A percentile compares a stretch with the other conserved stretches of the same genome.
These are phyloP conservation scores for Oxycera nigricornis DNA, from an alignment of 2,888 invertebrate genomes.

Conservation along the genomic window DNA sequence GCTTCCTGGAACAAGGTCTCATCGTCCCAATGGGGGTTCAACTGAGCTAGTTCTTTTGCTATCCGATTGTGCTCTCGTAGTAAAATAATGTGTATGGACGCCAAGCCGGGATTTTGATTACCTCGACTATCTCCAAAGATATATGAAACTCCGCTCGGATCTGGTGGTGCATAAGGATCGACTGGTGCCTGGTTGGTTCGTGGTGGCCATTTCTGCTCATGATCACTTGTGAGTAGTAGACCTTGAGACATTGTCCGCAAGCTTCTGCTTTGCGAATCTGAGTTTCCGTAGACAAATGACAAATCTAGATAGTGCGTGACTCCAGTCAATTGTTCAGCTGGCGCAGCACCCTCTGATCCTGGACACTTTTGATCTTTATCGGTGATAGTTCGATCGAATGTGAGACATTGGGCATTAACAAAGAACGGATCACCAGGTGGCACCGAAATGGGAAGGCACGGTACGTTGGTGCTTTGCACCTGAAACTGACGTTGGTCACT, in stretches of 20 bases:
- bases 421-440: slow-evolving; percentile 66
- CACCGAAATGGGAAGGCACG: slow-evolving; percentile 66
- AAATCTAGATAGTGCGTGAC: slow-evolving; percentile 67
- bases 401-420: slow-evolving; percentile 65
- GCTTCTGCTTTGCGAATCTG: slow-evolving; percentile 68
- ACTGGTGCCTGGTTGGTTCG: slow-evolving; percentile 71
- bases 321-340: slow-evolving; percentile 70
- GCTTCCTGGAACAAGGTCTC: slow-evolving; percentile 64
- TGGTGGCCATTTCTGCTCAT: slow-evolving; percentile 77
- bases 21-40: slow-evolving; percentile 66
- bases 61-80: slow-evolving; percentile 65
- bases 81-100: slow-evolving; percentile 63
- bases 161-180: no score
- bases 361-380: slow-evolving; percentile 69
- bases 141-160: slow-evolving; percentile 72
- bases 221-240: slow-evolving; percentile 68
- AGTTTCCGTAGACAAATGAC: slow-evolving; percentile 82
- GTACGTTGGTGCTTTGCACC: slow-evolving; percentile 40
- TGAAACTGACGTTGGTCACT: slow-evolving; percentile 64
- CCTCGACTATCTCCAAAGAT: slow-evolving; percentile 68
- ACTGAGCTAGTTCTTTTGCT: slow-evolving; percentile 57
- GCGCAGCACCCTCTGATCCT: slow-evolving; percentile 60
- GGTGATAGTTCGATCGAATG: slow-evolving; percentile 70
- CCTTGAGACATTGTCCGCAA: slow-evolving; percentile 75
- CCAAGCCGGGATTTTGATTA: slow-evolving; percentile 63